phyloP scores from a whole-genome alignment of 2,888 invertebrate genomes.

The Dryococelus australis region DNA sequence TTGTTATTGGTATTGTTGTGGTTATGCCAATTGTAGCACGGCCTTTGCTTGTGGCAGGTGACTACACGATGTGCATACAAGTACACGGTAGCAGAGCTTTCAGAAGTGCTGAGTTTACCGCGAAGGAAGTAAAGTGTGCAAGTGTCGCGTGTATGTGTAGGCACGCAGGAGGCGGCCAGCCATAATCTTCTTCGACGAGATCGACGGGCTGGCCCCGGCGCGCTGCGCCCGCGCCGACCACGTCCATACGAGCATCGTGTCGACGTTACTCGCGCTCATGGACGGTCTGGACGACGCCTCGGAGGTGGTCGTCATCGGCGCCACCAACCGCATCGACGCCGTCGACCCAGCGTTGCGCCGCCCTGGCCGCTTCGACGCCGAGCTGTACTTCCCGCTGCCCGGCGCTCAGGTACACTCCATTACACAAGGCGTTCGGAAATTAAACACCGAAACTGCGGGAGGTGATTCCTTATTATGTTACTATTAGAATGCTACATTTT shows the following conservation, averaged over 20 bases:
- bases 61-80: too few relatives aligned
- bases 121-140: background rate
- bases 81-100: background rate
- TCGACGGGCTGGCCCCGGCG: conserved; percentile 67
- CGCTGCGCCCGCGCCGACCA: conserved; percentile 66
- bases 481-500: too few relatives aligned
- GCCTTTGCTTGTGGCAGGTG: too few relatives aligned
- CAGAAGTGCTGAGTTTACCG: background rate
- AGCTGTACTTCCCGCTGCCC: conserved; percentile 64
- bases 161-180: conserved; percentile 55
- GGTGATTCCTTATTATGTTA: too few relatives aligned
- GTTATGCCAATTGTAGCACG: too few relatives aligned
- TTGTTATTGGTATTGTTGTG: too few relatives aligned
- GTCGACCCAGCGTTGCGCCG: conserved; percentile 66
- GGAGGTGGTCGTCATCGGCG: conserved; percentile 66
- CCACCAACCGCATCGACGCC: conserved; percentile 66
- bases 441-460: too few relatives aligned
- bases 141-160: too few relatives aligned
- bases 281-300: conserved; percentile 64
- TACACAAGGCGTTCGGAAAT: too few relatives aligned
- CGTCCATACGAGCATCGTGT: conserved; percentile 65
- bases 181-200: conserved; percentile 68
- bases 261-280: conserved; percentile 65
- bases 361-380: conserved; percentile 66
- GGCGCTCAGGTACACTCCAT: conserved; percentile 49